These are phyloP conservation scores for Leptinotarsa rubiginosa DNA, from an alignment of 2,888 invertebrate genomes.

Conservation along the genomic window DNA sequence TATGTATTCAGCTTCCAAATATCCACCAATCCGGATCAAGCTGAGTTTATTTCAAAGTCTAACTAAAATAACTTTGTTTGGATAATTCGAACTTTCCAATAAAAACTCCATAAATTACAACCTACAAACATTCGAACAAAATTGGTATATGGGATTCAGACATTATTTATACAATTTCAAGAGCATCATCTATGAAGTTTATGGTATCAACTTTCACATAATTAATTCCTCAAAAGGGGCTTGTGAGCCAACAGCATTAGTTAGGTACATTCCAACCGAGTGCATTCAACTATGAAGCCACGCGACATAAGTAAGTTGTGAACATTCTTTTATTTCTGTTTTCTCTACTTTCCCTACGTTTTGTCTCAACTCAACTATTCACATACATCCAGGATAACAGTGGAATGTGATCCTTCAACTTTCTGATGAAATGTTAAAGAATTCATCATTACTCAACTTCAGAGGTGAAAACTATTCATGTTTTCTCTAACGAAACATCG, in stretches of 20 bases:
- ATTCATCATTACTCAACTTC: not conserved
- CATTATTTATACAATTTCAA: too few species aligned
- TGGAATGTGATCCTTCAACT: constrained; percentile 31
- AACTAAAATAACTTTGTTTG: too few species aligned
- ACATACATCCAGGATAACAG: constrained; percentile 40
- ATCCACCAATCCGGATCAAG: too few species aligned
- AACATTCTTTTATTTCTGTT: constrained; percentile 43
- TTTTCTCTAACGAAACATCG: not conserved
- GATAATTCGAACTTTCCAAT: too few species aligned
- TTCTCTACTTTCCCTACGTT: constrained; percentile 36
- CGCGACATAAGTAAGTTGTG: constrained; percentile 40
- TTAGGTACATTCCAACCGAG: constrained; percentile 31
- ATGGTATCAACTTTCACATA: not conserved
- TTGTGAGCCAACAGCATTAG: not conserved
- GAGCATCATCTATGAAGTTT: not conserved
- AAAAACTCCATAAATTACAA: too few species aligned
- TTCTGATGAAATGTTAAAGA: not conserved
- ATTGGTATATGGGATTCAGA: too few species aligned
- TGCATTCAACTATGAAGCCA: constrained; percentile 29
- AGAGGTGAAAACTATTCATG: not conserved
- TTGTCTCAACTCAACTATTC: constrained; percentile 35
- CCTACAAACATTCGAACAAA: too few species aligned
- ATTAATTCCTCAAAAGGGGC: not conserved
- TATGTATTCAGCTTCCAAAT: too few species aligned
- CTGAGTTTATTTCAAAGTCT: too few species aligned